Evolutionary conservation across 2,888 invertebrate genomes (phyloP).

Genomic region (Acrobasis repandana): DNA sequence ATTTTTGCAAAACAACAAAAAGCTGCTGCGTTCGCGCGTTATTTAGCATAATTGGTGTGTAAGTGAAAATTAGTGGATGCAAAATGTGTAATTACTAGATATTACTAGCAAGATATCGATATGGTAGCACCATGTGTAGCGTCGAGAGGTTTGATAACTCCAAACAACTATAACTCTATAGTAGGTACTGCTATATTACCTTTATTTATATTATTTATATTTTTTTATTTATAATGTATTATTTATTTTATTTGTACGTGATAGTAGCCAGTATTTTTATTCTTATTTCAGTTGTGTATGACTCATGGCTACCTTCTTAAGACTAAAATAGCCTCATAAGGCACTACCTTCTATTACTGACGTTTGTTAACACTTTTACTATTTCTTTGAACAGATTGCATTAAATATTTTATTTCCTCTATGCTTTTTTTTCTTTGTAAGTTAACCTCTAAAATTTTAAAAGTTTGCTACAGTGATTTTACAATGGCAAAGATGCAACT

Average conservation of each 20-base stretch:
- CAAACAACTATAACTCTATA: not conserved
- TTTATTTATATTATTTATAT: no score
- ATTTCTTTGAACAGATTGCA: no score
- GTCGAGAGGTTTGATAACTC: constrained; percentile 1
- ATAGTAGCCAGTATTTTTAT: no score
- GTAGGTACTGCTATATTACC: not conserved
- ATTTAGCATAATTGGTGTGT: constrained; percentile 43
- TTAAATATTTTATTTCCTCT: no score
- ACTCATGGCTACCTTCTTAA: no score
- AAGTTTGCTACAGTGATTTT: not conserved
- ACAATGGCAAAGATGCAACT: not conserved
- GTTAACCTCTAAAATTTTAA: no score
- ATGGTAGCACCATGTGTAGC: constrained; percentile 46
- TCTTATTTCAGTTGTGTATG: no score
- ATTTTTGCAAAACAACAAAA: constrained; percentile 12
- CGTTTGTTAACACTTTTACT: no score
- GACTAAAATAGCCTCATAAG: no score
- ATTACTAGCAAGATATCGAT: constrained; percentile 46
- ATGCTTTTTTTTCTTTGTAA: no score
- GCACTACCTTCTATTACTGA: no score
- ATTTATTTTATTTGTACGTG: not conserved
- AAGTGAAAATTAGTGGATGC: constrained; percentile 56
- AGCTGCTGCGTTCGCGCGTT: constrained; percentile 3
- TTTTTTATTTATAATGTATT: no score
- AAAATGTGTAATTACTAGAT: constrained; percentile 53